Evolutionary conservation across 2,888 invertebrate genomes (phyloP).

Genomic region (Cheilosia pagana): DNA sequence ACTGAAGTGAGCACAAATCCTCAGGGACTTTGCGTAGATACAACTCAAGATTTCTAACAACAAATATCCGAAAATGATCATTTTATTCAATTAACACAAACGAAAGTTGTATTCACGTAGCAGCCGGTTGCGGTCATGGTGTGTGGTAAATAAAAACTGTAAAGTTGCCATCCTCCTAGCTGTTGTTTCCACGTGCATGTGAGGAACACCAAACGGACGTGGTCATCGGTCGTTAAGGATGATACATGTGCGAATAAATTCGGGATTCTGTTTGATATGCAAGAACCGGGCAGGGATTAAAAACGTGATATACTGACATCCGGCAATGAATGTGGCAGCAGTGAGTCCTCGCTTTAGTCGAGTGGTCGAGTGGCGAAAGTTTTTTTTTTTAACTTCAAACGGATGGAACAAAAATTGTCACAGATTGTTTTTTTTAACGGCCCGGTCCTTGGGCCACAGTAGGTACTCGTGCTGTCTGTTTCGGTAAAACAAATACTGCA

Average conservation of each 20-base stretch:
- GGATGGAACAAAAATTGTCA: conserved; percentile 48
- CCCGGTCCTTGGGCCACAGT: conserved; percentile 4
- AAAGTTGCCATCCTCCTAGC: conserved; percentile 10
- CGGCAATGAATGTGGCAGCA: conserved; percentile 74
- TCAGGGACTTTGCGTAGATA: neutral
- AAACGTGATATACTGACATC: conserved; percentile 76
- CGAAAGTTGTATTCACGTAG: conserved; percentile 63
- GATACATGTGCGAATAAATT: conserved; percentile 78
- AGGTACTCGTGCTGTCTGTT: conserved; percentile 8
- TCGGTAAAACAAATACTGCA: conserved; percentile 67
- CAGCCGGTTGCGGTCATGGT: conserved; percentile 55
- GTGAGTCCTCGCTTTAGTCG: conserved; percentile 37
- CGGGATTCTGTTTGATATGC: conserved; percentile 75
- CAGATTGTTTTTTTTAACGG: conserved; percentile 41
- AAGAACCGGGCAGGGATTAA: conserved; percentile 75
- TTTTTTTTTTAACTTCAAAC: conserved; percentile 14
- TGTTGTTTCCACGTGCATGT: conserved; percentile 17
- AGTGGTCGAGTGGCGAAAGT: conserved; percentile 44
- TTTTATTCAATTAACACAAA: conserved; percentile 77
- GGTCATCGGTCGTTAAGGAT: conserved; percentile 75
- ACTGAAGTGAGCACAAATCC: neutral
- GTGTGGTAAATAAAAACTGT: conserved; percentile 52
- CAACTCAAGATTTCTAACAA: conserved; percentile 56
- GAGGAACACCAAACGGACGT: conserved; percentile 27
- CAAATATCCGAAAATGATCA: conserved; percentile 72